These are phyloP conservation scores for Naja naja DNA, from an alignment of 2,113 vertebrate species.

Conservation along the genomic window DNA sequence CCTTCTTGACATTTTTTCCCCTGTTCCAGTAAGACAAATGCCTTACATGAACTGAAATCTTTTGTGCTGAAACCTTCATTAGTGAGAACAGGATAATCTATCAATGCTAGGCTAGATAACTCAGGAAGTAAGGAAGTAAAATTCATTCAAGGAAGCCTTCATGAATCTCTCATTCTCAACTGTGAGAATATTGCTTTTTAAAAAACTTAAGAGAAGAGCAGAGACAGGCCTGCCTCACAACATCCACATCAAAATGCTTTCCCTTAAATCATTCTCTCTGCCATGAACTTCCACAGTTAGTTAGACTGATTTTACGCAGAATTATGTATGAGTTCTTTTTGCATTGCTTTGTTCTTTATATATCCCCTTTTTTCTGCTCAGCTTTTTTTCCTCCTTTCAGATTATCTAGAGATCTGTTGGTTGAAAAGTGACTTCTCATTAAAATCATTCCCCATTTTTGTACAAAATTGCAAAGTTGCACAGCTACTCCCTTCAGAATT, in stretches of 20 bases:
- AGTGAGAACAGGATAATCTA: fast-evolving
- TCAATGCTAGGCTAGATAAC: background rate
- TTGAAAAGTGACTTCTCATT: background rate
- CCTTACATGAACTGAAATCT: conserved; percentile 6
- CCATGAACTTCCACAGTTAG: background rate
- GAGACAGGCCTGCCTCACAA: background rate
- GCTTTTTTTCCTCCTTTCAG: background rate
- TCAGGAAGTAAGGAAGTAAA: background rate
- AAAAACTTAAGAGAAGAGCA: background rate
- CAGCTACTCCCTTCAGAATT: background rate
- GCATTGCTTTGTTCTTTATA: background rate
- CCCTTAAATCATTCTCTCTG: background rate
- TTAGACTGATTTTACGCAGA: background rate
- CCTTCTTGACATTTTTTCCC: background rate
- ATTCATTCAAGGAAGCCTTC: conserved; percentile 4
- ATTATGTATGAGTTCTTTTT: background rate
- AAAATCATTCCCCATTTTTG: background rate
- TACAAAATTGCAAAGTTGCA: background rate
- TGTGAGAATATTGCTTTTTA: background rate
- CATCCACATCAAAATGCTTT: background rate
- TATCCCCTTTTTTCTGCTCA: background rate
- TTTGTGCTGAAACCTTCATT: background rate
- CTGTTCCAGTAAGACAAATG: background rate
- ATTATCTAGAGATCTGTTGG: background rate
- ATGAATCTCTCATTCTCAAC: background rate